phyloP scores from a whole-genome alignment of 2,888 invertebrate species.

The Melangyna quadrimaculata region DNA sequence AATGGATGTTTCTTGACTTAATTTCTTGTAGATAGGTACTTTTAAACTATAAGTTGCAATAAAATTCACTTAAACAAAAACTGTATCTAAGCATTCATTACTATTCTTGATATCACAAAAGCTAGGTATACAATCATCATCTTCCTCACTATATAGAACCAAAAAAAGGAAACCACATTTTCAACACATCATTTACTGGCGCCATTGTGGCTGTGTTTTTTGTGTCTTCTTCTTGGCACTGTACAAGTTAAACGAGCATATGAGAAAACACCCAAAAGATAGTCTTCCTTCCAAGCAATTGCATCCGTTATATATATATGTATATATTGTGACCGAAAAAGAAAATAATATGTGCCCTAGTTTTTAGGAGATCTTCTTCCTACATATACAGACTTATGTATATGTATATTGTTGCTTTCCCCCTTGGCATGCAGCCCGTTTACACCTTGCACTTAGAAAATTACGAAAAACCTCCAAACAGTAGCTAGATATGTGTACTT shows the following conservation, averaged over 20 bases:
- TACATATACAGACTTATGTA: too few relatives aligned
- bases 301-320: not conserved
- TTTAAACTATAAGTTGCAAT: too few relatives aligned
- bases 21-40: too few relatives aligned
- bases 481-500: not conserved
- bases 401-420: not conserved
- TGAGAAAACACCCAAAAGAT: slow-evolving; percentile 25
- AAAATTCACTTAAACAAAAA: not conserved
- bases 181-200: slow-evolving; percentile 50
- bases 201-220: slow-evolving; percentile 39
- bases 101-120: not conserved
- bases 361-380: not conserved
- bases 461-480: slow-evolving; percentile 24
- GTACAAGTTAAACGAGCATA: slow-evolving; percentile 18
- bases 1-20: too few relatives aligned
- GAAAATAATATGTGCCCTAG: not conserved
- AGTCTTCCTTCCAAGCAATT: slow-evolving; percentile 55
- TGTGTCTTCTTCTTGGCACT: not conserved
- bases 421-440: slow-evolving; percentile 35
- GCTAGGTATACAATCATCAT: not conserved
- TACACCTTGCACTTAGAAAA: slow-evolving; percentile 67
- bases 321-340: not conserved
- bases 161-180: not conserved
- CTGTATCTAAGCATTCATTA: slow-evolving; percentile 1
- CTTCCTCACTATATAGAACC: not conserved